Evolutionary conservation across 2,888 invertebrate species (phyloP), one percentile per base, ranked within the genome.

Genomic region (Cremastinae sp.): DNA sequence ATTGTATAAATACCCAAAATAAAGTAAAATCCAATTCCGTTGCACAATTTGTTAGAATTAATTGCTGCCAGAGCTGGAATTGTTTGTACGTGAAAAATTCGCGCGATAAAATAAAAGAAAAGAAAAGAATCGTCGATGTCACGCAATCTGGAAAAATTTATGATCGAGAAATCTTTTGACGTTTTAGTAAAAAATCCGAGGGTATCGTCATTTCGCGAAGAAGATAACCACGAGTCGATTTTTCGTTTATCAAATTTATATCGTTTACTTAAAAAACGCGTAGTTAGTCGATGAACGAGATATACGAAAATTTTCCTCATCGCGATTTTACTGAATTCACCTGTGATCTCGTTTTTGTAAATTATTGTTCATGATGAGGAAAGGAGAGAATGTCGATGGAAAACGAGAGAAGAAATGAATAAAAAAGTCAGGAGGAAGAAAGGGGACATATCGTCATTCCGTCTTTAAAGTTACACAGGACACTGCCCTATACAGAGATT

Each of bases 401-500:
- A 43, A 16, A 14, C 2, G 5, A 34, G 14, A 16, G 18, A 62
- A 43, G 14, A 54, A 14, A 47, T 16, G 34, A 51, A 4, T 34
- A 51, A 20, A 43, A 43, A 16, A 22, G 18, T 12, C 18, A 69
- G 5, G 34, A 41, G 5, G 51, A 70, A 34, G 34, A 28, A 61
- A 73, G 62, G 56, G 73, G 65, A 76, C 76, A 76, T 76, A 76
- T 76, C 76, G 73, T 70, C 69, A 76, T 73, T 76, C 76, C 76
- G 76, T 76, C 73, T 68, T 65, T 70, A 65, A 76, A 64, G 59
- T 65, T 70, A 73, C 65, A 76, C 73, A 76, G 76, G 69, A 70
- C 76, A 76, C 76, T 76, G 76, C 76, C 76, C 76, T 69, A 76
- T 76, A 76, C 73, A 73, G 64, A 68, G 64, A 68, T 73, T 76